Evolutionary conservation across 2,113 vertebrate genomes (phyloP), one percentile per base, ranked within the genome.

Genomic region (Phylloscopus whistleri): DNA sequence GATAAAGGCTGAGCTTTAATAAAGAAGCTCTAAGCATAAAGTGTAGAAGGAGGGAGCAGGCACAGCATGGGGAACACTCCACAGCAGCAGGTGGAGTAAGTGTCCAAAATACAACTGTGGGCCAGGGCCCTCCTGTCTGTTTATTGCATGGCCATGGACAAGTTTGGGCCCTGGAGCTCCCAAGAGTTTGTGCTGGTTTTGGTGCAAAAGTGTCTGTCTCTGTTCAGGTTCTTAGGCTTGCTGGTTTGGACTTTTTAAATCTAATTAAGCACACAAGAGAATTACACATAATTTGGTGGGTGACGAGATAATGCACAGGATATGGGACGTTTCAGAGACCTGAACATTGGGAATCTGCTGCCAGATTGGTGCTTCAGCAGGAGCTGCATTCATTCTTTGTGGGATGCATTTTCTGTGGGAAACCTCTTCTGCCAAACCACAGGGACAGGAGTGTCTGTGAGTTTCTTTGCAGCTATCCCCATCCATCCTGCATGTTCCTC

Each of bases 1-100:
- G 96, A 97, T 94, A 97, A 96, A 96, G 94, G 94, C 95, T 84
- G 89, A 83, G 83, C 91, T 96, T 97, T 95, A 95, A 95, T 97
- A 95, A 96, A 89, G 96, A 87, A 90, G 81, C 90, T 53, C 7
- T 72, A 59, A 84, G 87, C 83, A 60, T 78, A 7, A 37, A 77
- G 89, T 46, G 56, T 53, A 19, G 76, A 64, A 81, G 77, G 63
- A 84, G 64, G 68, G 76, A 80, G 89, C 68, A 37, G 77, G 43
- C 59, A 26, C 6, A 11, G 56, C 39, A 0, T 6, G 62, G 64
- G 72, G 76, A 87, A 15, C 66, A 28, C 28, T 0, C 41, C 59
- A 22, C 3, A 4, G 51, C 84, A 53, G 73, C 81, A 79, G 89
- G 70, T 51, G 75, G n/a, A n/a, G 1, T 48, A 22, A 37, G 53